Evolutionary conservation across 2,113 vertebrate species (phyloP).

Genomic region (Conger conger): DNA sequence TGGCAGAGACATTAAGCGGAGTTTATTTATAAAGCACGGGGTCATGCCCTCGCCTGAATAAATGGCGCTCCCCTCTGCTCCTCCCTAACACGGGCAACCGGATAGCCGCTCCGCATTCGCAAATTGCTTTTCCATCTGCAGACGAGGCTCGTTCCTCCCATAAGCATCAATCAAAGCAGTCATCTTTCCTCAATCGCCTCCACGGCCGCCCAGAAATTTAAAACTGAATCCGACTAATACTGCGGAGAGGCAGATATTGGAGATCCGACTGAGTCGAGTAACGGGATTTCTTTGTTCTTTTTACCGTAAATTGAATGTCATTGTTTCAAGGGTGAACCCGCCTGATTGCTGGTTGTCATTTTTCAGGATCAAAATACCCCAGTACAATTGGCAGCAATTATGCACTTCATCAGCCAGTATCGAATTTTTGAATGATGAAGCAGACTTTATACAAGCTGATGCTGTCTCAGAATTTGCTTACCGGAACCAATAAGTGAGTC

Average conservation of each 20-base stretch:
- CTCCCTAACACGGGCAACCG: slow-evolving; percentile 18
- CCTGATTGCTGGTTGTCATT: slow-evolving; percentile 12
- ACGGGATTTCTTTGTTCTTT: background rate
- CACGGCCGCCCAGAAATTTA: slow-evolving; percentile 17
- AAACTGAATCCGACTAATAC: background rate
- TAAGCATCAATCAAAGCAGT: slow-evolving; percentile 26
- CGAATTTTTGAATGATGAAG: background rate
- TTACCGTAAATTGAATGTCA: slow-evolving; percentile 27
- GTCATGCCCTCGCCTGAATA: slow-evolving; percentile 5
- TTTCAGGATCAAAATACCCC: background rate
- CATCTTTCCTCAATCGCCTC: slow-evolving; percentile 20
- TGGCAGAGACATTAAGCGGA: background rate
- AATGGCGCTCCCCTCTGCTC: slow-evolving; percentile 1
- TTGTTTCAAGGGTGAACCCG: slow-evolving; percentile 20
- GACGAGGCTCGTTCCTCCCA: slow-evolving; percentile 2
- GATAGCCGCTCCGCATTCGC: slow-evolving; percentile 26
- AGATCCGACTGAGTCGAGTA: slow-evolving; percentile 1
- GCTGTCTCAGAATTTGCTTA: background rate
- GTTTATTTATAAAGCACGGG: background rate
- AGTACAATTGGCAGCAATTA: background rate
- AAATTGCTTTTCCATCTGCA: slow-evolving; percentile 27
- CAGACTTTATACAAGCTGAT: background rate
- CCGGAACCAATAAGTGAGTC: background rate
- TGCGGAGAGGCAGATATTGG: background rate
- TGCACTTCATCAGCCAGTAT: background rate